Conservation (phyloP, 2,888 invertebrate species). For the Ormyrus nitidulus region DNA sequence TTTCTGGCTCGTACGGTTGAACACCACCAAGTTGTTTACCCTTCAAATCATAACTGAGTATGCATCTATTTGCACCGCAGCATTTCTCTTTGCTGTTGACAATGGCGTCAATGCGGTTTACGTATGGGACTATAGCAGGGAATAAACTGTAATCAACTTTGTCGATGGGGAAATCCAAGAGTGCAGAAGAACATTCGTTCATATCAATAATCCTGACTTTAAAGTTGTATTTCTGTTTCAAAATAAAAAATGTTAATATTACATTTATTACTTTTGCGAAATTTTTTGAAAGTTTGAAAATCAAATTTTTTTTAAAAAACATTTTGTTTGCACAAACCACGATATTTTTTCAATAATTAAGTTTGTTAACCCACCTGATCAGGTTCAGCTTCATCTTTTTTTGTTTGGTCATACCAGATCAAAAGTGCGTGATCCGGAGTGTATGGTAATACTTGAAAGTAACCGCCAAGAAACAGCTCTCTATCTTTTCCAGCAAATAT, state of each 20-base stretch:
- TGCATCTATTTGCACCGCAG: slow-evolving; percentile 13
- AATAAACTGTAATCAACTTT: slow-evolving; percentile 24
- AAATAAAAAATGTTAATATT: no score
- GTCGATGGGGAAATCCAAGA: slow-evolving; percentile 21
- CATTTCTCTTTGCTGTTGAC: slow-evolving; percentile 33
- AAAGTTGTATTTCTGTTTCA: slow-evolving; percentile 16
- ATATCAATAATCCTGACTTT: slow-evolving; percentile 27
- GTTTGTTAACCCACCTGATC: background rate
- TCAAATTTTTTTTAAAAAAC: no score
- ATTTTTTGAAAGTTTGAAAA: no score
- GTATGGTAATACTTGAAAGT: slow-evolving; percentile 34
- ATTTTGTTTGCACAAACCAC: no score
- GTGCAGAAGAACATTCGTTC: background rate
- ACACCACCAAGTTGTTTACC: slow-evolving; percentile 36
- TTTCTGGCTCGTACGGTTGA: slow-evolving; percentile 11
- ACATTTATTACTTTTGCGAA: no score
- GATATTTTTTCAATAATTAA: background rate
- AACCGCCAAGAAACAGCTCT: slow-evolving; percentile 41
- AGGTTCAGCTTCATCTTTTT: background rate
- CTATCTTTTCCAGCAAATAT: slow-evolving; percentile 17
- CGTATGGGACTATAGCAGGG: slow-evolving; percentile 24
- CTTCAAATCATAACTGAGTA: slow-evolving; percentile 24
- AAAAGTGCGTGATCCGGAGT: slow-evolving; percentile 1
- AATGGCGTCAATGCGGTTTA: slow-evolving; percentile 12
- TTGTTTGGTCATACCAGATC: slow-evolving; percentile 23